phyloP scores from a whole-genome alignment of 2,888 invertebrate species.

The Eubasilissa splendida region DNA sequence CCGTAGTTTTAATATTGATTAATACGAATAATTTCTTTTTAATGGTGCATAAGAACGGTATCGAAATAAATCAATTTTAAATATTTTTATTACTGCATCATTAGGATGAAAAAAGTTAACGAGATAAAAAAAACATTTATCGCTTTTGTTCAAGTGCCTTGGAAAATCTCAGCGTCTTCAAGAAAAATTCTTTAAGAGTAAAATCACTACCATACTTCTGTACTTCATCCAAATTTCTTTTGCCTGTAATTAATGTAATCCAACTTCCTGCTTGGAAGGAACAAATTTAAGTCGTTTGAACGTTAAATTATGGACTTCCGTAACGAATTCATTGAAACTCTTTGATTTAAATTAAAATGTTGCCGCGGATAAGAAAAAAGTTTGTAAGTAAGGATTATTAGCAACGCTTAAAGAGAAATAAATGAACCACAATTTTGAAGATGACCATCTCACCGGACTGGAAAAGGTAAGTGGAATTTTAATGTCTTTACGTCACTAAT shows the following conservation, averaged over 20 bases:
- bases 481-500: too few relatives aligned
- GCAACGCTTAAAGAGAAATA: neutral
- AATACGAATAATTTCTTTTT: too few relatives aligned
- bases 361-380: neutral
- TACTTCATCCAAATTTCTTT: neutral
- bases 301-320: slow-evolving; percentile 24
- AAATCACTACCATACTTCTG: too few relatives aligned
- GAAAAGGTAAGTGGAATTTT: slow-evolving; percentile 12
- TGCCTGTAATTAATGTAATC: slow-evolving; percentile 25
- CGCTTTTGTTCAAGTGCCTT: too few relatives aligned
- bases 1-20: too few relatives aligned
- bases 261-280: neutral
- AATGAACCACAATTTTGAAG: neutral
- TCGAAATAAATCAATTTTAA: too few relatives aligned
- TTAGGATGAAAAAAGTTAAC: too few relatives aligned
- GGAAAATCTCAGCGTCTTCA: too few relatives aligned
- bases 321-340: slow-evolving; percentile 5
- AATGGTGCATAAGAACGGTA: too few relatives aligned
- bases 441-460: neutral
- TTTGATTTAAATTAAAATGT: slow-evolving; percentile 10
- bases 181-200: too few relatives aligned
- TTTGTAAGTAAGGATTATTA: neutral
- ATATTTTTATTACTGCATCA: too few relatives aligned
- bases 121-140: too few relatives aligned
- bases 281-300: slow-evolving; percentile 20